Evolutionary conservation across 1,140 invertebrate species (phyloP), one percentile per base, ranked within the genome.

Genomic region (Subanguina moxae): DNA sequence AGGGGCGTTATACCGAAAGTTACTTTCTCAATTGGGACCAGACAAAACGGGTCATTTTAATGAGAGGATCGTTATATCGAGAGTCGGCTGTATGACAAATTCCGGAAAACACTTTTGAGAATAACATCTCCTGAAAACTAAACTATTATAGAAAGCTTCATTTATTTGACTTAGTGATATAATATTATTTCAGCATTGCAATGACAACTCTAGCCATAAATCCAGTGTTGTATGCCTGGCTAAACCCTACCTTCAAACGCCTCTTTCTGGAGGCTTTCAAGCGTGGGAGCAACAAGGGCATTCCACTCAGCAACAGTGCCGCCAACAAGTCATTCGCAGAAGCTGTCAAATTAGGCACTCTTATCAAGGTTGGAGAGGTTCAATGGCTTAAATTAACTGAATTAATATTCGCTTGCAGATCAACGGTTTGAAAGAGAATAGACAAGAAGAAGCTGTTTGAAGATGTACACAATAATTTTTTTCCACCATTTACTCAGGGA

Each of bases 121-220:
- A n/a, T n/a, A n/a, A n/a, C n/a, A n/a, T n/a, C n/a, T n/a, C n/a
- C n/a, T n/a, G n/a, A n/a, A n/a, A n/a, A n/a, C n/a, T n/a, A n/a
- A n/a, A n/a, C n/a, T n/a, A n/a, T n/a, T n/a, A n/a, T n/a, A n/a
- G n/a, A n/a, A n/a, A n/a, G n/a, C 52, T 38, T 38, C 3, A 38
- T 38, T 38, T 3, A 57, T 57, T 25, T 57, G 52, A 57, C 23
- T 38, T 38, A 38, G 3, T 38, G 11, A 38, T 38, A 38, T 11
- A 9, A 1, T 70, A 23, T 42, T 19, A 13, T 70, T 76, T 67
- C 25, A 74, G 74, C 30, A 13, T 74, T 70, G 94, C 93, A 38
- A 94, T 95, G 87, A 91, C 90, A 88, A 93, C 91, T 1, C 93
- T 91, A 0, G 93, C 92, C 81, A 94, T 94, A 84, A 95, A 95